Base-by-base conservation (phyloP, 1,140 invertebrate species). In the Drosophila orena region DNA sequence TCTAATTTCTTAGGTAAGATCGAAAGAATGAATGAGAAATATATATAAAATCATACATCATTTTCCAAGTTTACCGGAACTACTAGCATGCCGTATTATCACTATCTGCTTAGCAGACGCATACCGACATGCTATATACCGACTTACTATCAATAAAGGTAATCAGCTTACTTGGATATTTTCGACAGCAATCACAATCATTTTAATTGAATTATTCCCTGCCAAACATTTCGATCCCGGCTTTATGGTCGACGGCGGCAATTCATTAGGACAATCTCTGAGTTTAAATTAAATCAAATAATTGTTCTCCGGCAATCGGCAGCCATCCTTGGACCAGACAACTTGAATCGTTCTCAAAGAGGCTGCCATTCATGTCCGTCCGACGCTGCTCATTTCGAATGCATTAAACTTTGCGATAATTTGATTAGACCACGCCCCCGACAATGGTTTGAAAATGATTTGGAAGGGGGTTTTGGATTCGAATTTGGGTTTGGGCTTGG, bases 361-460 rank as follows among this genome's bases (percentile, higher is more conserved):
- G 42, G 61, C 34, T 61, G 62, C 43, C 60, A 43, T 43, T 68
- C 49, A 44, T 30, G 55, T 59, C 37, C 55, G 55, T 59, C 37
- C 55, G 27, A 62, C 58, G 72, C 47, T 53, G 69, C 70, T 73
- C 69, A 79, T 84, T 60, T 69, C 57, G 35, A 80, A 84, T 80
- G 50, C 70, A 81, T 81, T 81, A 58, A 77, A 60, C 65, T 76
- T 79, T 72, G 79, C 54, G 78, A 64, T 65, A 62, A 84, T 80
- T 85, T 80, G 69, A 85, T 84, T 84, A 77, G 77, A 77, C 77
- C 73, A 61, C 73, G 69, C 65, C 69, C 40, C 30, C 54, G 24
- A 30, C 42, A 30, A 22, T 64, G 17, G 14, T 7, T 20, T 4
- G 3, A 2, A 17, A 50, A 24, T 14, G 20, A 1, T 2, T 14